Conservation (phyloP, 2,888 invertebrate species). For the Melanophora roralis region DNA sequence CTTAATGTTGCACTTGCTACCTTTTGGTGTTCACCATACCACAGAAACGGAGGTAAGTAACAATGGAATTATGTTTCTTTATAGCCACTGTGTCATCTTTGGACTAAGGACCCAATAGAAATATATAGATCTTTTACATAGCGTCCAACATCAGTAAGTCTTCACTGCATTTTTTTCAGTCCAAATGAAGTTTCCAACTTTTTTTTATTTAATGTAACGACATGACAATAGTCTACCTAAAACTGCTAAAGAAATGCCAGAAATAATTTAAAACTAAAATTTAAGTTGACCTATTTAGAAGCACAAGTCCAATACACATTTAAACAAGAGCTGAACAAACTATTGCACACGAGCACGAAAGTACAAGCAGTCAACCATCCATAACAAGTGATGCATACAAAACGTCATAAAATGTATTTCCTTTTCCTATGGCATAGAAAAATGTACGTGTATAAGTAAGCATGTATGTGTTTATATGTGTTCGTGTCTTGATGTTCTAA, state of each 20-base stretch:
- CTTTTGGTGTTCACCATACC: too few relatives aligned
- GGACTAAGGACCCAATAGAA: too few relatives aligned
- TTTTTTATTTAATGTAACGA: too few relatives aligned
- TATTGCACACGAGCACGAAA: neutral
- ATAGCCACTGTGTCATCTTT: too few relatives aligned
- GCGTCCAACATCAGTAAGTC: too few relatives aligned
- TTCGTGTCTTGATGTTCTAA: conserved; percentile 8
- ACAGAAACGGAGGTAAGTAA: too few relatives aligned
- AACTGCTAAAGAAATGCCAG: neutral
- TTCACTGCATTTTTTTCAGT: too few relatives aligned
- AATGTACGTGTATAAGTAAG: neutral
- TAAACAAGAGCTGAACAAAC: neutral
- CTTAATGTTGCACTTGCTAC: too few relatives aligned
- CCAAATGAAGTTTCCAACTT: too few relatives aligned
- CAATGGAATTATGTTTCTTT: too few relatives aligned
- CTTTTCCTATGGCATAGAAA: neutral
- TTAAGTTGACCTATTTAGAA: conserved; percentile 47
- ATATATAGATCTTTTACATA: too few relatives aligned
- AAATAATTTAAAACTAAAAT: conserved; percentile 9
- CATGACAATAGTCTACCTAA: neutral
- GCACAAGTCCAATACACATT: neutral
- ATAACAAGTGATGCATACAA: conserved; percentile 40
- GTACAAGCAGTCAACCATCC: neutral
- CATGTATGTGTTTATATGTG: neutral
- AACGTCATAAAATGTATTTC: conserved; percentile 31